Conservation (phyloP, 2,113 vertebrate species). For the Eublepharis macularius region DNA sequence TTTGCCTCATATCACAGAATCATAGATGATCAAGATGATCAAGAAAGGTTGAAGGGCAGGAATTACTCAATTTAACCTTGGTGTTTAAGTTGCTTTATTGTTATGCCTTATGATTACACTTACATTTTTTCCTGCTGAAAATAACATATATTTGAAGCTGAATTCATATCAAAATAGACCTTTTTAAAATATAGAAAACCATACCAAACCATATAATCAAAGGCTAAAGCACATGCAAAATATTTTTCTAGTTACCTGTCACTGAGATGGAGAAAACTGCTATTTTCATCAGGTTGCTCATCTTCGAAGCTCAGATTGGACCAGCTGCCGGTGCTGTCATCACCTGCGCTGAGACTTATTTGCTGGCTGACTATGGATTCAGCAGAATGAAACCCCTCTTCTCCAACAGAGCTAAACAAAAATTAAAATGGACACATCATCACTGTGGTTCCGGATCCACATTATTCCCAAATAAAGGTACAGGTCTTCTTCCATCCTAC, state of each 20-base stretch:
- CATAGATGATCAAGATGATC: neutral
- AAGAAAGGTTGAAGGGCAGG: neutral
- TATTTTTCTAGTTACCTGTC: constrained; percentile 84
- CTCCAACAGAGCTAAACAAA: constrained; percentile 79
- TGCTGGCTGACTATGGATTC: constrained; percentile 90
- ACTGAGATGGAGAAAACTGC: constrained; percentile 97
- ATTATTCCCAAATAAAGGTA: neutral
- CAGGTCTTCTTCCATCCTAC: too few species aligned
- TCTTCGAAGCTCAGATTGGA: constrained; percentile 98
- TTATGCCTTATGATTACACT: neutral
- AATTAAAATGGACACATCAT: constrained; percentile 41
- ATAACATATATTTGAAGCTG: neutral
- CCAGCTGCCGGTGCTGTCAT: constrained; percentile 97
- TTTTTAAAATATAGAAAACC: neutral
- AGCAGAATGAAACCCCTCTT: constrained; percentile 80
- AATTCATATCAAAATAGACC: constrained; percentile 10
- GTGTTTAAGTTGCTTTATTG: too few species aligned
- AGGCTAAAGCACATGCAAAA: neutral
- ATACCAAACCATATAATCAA: neutral
- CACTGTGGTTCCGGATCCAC: neutral
- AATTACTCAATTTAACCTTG: neutral
- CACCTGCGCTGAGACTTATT: constrained; percentile 89
- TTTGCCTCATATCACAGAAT: neutral
- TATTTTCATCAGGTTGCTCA: constrained; percentile 93
- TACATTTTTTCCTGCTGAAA: neutral